These are phyloP conservation scores for Leucophenga maculata DNA, from an alignment of 2,888 invertebrate species.

Conservation along the genomic window DNA sequence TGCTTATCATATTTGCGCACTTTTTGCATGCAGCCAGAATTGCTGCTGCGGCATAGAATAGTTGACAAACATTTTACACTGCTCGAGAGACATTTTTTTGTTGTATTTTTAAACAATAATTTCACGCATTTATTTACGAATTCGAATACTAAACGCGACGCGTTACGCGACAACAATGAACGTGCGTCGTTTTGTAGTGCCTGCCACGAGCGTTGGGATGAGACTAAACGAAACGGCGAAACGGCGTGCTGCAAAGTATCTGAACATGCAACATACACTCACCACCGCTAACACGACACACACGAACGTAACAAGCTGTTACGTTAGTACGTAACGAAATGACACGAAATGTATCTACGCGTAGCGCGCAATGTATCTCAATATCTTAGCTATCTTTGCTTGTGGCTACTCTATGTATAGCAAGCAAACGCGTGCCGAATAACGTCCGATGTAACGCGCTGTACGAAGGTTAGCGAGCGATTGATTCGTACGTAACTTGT, in stretches of 20 bases:
- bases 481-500: conserved; percentile 56
- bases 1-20: not conserved
- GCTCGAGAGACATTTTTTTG: not conserved
- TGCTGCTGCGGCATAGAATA: not conserved
- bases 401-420: not conserved
- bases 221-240: conserved; percentile 53
- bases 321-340: not conserved
- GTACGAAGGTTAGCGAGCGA: conserved; percentile 64
- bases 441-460: conserved; percentile 54
- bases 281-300: conserved; percentile 7
- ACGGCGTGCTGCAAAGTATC: conserved; percentile 20
- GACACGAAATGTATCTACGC: not conserved
- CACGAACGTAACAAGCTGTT: not conserved
- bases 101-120: conserved; percentile 1
- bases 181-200: conserved; percentile 48
- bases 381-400: conserved; percentile 17
- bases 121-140: not conserved
- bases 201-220: conserved; percentile 63
- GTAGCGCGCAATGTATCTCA: not conserved
- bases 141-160: not conserved
- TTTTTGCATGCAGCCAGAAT: not conserved
- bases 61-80: not conserved
- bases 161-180: conserved; percentile 13
- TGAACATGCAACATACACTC: conserved; percentile 37
- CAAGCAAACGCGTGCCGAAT: not conserved